Evolutionary conservation across 2,888 invertebrate genomes (phyloP).

Genomic region (Aporophyla nigra): DNA sequence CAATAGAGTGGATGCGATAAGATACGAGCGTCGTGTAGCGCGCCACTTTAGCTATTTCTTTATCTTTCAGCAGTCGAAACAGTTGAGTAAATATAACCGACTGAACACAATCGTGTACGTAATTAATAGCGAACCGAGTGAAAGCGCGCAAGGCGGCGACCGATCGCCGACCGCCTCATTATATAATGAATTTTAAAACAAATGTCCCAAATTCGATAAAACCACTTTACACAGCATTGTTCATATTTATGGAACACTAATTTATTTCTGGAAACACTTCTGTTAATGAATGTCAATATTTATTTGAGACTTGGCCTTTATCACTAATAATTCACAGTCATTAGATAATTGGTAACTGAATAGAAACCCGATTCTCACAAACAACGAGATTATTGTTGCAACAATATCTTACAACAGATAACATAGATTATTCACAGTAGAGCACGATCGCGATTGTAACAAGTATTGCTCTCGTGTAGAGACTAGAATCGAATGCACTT

Average conservation of each 20-base stretch:
- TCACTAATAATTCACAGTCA: constrained; percentile 66
- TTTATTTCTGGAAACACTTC: constrained; percentile 54
- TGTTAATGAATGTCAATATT: constrained; percentile 71
- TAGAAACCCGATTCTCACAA: constrained; percentile 70
- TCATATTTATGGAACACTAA: constrained; percentile 66
- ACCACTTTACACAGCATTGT: constrained; percentile 76
- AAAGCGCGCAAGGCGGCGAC: constrained; percentile 84
- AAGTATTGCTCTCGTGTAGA: constrained; percentile 63
- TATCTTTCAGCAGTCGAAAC: constrained; percentile 89
- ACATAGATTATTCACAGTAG: constrained; percentile 57
- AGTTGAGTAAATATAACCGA: constrained; percentile 89
- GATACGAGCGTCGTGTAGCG: constrained; percentile 85
- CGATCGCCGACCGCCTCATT: constrained; percentile 84
- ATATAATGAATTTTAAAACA: constrained; percentile 89
- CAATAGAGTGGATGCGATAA: constrained; percentile 89
- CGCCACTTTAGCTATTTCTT: constrained; percentile 86
- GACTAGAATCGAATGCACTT: constrained; percentile 65
- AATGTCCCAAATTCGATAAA: constrained; percentile 84
- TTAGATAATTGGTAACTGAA: constrained; percentile 69
- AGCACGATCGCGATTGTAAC: constrained; percentile 52
- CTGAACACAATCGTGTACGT: constrained; percentile 86
- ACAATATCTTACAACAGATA: constrained; percentile 63
- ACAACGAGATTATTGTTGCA: constrained; percentile 72
- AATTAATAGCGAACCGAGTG: constrained; percentile 88
- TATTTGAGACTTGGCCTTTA: constrained; percentile 67